phyloP scores from a whole-genome alignment of 2,888 invertebrate species.

The Ophion slaviceki region DNA sequence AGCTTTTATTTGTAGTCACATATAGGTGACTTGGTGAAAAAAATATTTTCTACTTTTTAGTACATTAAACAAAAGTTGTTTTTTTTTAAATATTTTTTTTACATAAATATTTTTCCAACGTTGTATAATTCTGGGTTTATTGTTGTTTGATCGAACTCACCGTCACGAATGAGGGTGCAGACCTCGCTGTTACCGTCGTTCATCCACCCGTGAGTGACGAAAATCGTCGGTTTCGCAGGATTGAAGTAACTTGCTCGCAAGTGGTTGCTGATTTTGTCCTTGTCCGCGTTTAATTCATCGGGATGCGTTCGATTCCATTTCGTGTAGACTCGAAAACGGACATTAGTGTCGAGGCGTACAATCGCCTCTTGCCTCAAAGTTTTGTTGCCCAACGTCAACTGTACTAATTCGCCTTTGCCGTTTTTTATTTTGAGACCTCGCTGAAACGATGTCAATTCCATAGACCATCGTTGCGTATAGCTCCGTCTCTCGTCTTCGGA shows the following conservation, averaged over 20 bases:
- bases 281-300: neutral
- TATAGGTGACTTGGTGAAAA: no score
- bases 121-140: neutral
- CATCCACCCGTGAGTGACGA: conserved; percentile 30
- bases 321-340: conserved; percentile 7
- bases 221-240: neutral
- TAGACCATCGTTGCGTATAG: neutral
- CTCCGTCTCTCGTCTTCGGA: neutral
- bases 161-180: conserved; percentile 28
- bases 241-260: conserved; percentile 2
- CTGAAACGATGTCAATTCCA: neutral
- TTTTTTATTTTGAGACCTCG: neutral
- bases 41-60: no score
- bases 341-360: neutral
- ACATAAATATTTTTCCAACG: neutral
- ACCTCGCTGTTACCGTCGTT: neutral
- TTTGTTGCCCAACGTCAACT: neutral
- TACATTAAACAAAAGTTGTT: neutral
- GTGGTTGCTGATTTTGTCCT: neutral
- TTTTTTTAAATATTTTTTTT: neutral
- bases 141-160: conserved; percentile 12
- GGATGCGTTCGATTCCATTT: neutral
- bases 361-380: neutral
- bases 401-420: neutral
- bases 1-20: no score